These are phyloP conservation scores for Bombus turneri DNA, from an alignment of 1,140 invertebrate species.

Conservation along the genomic window DNA sequence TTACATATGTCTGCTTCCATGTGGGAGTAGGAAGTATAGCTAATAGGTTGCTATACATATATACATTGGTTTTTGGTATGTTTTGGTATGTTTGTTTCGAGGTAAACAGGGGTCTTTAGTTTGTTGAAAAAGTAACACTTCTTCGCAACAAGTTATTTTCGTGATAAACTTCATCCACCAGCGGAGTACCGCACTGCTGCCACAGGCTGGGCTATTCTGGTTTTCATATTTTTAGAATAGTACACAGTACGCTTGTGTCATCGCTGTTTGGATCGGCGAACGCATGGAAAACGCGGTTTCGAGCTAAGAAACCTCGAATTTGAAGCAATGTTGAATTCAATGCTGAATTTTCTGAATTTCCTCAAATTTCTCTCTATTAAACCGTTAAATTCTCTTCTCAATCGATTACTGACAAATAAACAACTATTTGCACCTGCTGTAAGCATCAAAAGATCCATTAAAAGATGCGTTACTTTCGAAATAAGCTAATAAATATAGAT, in stretches of 20 bases:
- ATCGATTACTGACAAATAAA: no score
- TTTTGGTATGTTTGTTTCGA: not conserved
- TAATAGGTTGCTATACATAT: not conserved
- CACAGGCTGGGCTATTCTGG: slow-evolving; percentile 71
- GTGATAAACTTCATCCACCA: slow-evolving; percentile 69
- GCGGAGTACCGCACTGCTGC: slow-evolving; percentile 70
- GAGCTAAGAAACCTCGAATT: no score
- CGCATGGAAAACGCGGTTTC: not conserved
- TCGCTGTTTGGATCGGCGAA: not conserved
- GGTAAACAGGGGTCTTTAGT: not conserved
- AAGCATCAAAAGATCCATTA: no score
- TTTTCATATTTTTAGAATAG: slow-evolving; percentile 72
- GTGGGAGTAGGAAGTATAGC: no score
- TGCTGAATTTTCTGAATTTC: not conserved
- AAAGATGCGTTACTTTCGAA: no score
- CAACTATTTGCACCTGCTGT: no score
- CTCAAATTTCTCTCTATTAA: not conserved
- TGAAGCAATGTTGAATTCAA: no score
- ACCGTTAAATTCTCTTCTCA: no score
- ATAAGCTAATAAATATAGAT: no score
- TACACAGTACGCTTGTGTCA: slow-evolving; percentile 51
- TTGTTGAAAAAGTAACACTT: slow-evolving; percentile 26
- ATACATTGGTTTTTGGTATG: not conserved
- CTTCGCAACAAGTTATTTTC: slow-evolving; percentile 72
- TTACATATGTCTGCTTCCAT: no score